phyloP scores from a whole-genome alignment of 2,888 invertebrate species.

The Hololepta plana region DNA sequence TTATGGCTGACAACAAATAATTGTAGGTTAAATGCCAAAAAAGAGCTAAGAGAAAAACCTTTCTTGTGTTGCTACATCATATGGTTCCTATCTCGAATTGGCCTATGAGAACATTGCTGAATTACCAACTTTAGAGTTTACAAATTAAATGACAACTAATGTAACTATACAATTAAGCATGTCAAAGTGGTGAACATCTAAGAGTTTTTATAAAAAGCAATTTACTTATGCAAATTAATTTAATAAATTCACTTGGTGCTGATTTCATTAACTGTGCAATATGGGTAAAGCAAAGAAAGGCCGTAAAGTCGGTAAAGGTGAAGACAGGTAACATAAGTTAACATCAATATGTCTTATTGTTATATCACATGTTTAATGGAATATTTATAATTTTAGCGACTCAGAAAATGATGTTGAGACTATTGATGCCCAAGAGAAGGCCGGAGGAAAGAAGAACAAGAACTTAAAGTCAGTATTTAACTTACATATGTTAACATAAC shows the following conservation, averaged over 20 bases:
- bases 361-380: slow-evolving; percentile 8
- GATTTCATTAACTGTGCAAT: slow-evolving; percentile 13
- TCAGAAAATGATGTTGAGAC: slow-evolving; percentile 31
- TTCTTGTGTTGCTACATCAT: too few relatives aligned
- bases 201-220: too few relatives aligned
- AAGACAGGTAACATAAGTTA: slow-evolving; percentile 45
- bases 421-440: slow-evolving; percentile 17
- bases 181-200: too few relatives aligned
- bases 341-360: slow-evolving; percentile 12
- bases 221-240: slow-evolving; percentile 20
- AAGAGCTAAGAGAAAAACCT: too few relatives aligned
- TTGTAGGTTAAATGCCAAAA: too few relatives aligned
- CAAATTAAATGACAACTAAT: too few relatives aligned
- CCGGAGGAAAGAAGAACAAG: slow-evolving; percentile 20
- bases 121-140: too few relatives aligned
- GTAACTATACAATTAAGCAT: too few relatives aligned
- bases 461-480: slow-evolving; percentile 18
- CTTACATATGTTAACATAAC: too few relatives aligned
- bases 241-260: slow-evolving; percentile 13
- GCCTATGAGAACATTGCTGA: too few relatives aligned
- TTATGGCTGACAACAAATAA: too few relatives aligned
- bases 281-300: slow-evolving; percentile 74
- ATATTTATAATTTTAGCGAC: slow-evolving; percentile 36
- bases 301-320: slow-evolving; percentile 56
- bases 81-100: too few relatives aligned